These are phyloP conservation scores for Mamestra configurata DNA, from an alignment of 1,140 invertebrate genomes.

Conservation along the genomic window DNA sequence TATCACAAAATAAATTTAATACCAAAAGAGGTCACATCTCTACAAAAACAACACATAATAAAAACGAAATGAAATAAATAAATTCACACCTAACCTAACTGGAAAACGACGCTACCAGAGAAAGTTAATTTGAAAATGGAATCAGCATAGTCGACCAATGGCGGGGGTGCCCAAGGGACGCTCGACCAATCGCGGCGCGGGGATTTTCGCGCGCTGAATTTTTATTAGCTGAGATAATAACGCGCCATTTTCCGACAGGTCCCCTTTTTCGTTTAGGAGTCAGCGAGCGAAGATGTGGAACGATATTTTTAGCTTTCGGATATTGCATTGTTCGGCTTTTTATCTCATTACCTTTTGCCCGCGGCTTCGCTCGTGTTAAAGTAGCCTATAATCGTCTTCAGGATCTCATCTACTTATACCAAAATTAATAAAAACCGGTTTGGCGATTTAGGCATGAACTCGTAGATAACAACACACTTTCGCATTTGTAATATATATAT, in stretches of 20 bases:
- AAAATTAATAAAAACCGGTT: too few species aligned
- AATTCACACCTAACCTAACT: slow-evolving; percentile 76
- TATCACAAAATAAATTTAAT: neutral
- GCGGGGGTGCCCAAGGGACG: slow-evolving; percentile 71
- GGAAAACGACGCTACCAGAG: slow-evolving; percentile 77
- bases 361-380: too few species aligned
- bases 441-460: too few species aligned
- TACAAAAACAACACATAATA: slow-evolving; percentile 71
- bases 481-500: too few species aligned
- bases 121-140: slow-evolving; percentile 88
- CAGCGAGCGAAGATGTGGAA: neutral
- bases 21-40: slow-evolving; percentile 42
- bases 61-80: slow-evolving; percentile 83
- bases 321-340: too few species aligned
- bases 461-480: too few species aligned
- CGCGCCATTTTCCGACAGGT: slow-evolving; percentile 84
- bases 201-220: slow-evolving; percentile 87
- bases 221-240: slow-evolving; percentile 87
- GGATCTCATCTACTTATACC: too few species aligned
- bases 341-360: too few species aligned
- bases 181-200: slow-evolving; percentile 73
- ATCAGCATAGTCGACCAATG: slow-evolving; percentile 83
- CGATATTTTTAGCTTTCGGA: too few species aligned
- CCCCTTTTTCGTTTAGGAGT: slow-evolving; percentile 55
- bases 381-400: too few species aligned